These are phyloP conservation scores for Coregonus clupeaformis DNA, from an alignment of 2,113 vertebrate species.

Conservation along the genomic window DNA sequence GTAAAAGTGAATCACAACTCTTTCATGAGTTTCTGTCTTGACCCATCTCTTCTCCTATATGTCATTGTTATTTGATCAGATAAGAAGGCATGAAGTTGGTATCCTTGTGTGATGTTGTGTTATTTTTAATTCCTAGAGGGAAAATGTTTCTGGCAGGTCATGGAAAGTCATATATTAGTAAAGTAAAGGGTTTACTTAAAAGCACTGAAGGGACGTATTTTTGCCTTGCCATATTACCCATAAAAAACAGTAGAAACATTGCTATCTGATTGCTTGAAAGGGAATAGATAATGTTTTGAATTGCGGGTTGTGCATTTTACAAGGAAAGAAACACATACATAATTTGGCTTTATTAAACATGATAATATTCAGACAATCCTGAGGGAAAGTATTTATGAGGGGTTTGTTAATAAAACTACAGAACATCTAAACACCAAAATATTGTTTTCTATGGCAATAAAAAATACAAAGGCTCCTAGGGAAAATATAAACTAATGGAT, in stretches of 20 bases:
- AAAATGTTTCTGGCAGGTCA: too few species aligned
- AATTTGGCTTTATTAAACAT: conserved; percentile 59
- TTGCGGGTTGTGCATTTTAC: background rate
- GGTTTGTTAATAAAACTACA: conserved; percentile 35
- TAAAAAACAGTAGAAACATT: background rate
- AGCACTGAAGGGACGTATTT: background rate
- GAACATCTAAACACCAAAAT: conserved; percentile 39
- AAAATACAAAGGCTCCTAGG: conserved; percentile 27
- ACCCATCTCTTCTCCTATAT: too few species aligned
- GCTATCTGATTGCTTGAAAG: background rate
- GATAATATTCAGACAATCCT: conserved; percentile 47
- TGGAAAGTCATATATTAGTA: too few species aligned
- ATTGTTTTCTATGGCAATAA: conserved; percentile 24
- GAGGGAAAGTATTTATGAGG: conserved; percentile 21
- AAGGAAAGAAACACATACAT: conserved; percentile 27
- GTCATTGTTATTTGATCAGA: too few species aligned
- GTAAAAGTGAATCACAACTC: too few species aligned
- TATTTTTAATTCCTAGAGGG: too few species aligned
- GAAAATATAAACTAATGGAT: conserved; percentile 19
- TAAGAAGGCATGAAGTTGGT: too few species aligned
- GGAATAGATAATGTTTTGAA: too few species aligned
- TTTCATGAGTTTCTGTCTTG: too few species aligned
- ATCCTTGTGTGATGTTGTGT: too few species aligned
- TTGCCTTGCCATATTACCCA: background rate
- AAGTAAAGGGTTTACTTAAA: background rate